These are phyloP conservation scores for Chinchilla lanigera DNA, from an alignment of 2,113 vertebrate species.

Conservation along the genomic window DNA sequence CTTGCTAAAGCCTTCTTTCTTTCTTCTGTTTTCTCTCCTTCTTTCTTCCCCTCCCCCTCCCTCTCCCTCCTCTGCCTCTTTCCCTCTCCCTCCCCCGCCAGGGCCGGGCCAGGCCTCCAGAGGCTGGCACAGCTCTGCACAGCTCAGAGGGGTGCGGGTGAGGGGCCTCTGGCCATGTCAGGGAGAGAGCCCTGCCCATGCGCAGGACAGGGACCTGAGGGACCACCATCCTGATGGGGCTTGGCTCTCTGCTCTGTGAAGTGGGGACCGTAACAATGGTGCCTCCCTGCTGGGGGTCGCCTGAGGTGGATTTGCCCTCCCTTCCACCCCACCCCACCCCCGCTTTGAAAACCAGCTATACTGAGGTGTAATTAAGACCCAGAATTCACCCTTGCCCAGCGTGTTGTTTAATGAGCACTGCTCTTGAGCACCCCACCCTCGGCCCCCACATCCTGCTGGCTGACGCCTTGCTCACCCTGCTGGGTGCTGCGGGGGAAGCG, in stretches of 20 bases:
- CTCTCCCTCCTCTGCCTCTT: too few relatives aligned
- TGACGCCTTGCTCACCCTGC: background rate
- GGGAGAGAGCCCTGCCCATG: background rate
- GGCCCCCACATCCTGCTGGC: too few relatives aligned
- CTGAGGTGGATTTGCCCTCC: background rate
- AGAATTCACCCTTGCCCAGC: background rate
- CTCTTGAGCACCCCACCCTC: fast-evolving
- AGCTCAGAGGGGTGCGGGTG: background rate
- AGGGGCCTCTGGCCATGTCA: background rate
- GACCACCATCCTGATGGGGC: fast-evolving
- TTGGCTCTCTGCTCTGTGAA: background rate
- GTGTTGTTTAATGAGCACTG: background rate
- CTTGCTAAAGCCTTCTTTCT: conserved; percentile 82
- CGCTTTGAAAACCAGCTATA: background rate
- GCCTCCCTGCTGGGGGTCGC: background rate
- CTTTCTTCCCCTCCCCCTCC: too few relatives aligned
- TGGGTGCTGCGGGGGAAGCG: background rate
- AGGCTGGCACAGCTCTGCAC: background rate
- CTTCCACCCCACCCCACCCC: too few relatives aligned
- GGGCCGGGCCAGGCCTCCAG: background rate
- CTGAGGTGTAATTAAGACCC: background rate
- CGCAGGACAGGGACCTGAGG: background rate
- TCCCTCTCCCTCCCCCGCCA: background rate
- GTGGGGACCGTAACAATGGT: fast-evolving
- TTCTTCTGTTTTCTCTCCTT: background rate